Evolutionary conservation across 2,113 vertebrate genomes (phyloP).

Genomic region (Brachirus orientalis): DNA sequence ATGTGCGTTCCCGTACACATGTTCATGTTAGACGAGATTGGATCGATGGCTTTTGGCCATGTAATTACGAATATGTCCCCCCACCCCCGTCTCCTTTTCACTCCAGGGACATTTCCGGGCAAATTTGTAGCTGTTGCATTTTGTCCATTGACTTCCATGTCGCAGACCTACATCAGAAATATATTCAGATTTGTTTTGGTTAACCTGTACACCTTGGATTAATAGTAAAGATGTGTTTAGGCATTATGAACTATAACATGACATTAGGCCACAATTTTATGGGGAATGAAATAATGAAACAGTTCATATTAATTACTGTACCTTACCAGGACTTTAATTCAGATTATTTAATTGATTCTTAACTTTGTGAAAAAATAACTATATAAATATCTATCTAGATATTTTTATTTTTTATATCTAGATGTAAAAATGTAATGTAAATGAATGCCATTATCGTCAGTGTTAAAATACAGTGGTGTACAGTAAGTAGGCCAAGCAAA

Average conservation of each 20-base stretch:
- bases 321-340: too few species aligned
- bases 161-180: constrained; percentile 21
- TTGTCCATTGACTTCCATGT: constrained; percentile 26
- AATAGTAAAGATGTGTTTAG: neutral
- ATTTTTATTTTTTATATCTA: too few species aligned
- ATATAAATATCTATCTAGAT: too few species aligned
- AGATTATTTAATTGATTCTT: too few species aligned
- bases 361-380: too few species aligned
- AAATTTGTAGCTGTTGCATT: constrained; percentile 46
- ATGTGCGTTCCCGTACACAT: neutral
- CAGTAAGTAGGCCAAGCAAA: too few species aligned
- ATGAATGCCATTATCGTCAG: too few species aligned
- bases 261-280: too few species aligned
- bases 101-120: constrained; percentile 23
- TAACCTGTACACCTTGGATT: neutral
- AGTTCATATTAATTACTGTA: too few species aligned
- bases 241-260: neutral
- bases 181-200: constrained; percentile 17
- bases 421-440: too few species aligned
- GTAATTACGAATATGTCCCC: constrained; percentile 12
- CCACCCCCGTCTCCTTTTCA: neutral
- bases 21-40: constrained; percentile 14
- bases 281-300: too few species aligned
- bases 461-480: too few species aligned
- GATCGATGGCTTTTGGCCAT: constrained; percentile 42